phyloP scores from a whole-genome alignment of 2,797 vertebrate genomes.

The Apodemus agrarius region DNA sequence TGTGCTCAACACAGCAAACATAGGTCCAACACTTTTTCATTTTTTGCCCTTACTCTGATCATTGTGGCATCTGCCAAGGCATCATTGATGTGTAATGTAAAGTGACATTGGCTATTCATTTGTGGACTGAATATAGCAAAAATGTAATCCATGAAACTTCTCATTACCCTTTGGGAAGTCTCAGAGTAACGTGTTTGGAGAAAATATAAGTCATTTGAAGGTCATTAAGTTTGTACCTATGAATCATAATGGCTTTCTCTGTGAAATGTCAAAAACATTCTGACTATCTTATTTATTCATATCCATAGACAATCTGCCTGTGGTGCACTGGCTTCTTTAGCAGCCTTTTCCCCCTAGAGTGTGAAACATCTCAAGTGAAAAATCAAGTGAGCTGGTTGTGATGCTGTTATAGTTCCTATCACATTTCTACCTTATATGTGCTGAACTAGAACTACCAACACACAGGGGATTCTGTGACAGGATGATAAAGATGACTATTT shows the following conservation, averaged over 20 bases:
- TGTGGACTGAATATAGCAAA: not conserved
- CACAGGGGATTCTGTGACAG: not conserved
- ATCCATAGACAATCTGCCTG: not conserved
- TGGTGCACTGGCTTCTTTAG: not conserved
- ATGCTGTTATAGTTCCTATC: not conserved
- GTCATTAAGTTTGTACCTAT: not conserved
- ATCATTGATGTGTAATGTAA: not conserved
- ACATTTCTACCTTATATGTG: not conserved
- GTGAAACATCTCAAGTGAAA: not conserved
- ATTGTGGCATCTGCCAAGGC: not conserved
- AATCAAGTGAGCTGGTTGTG: not conserved
- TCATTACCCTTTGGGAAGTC: not conserved
- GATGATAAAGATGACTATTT: not conserved
- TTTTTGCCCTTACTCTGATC: not conserved
- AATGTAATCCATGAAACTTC: not conserved
- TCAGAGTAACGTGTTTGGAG: not conserved
- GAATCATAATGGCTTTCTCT: constrained; percentile 5
- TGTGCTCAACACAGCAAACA: not conserved
- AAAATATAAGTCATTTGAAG: constrained; percentile 25
- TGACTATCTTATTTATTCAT: not conserved
- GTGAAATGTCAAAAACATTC: not conserved
- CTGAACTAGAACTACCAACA: not conserved
- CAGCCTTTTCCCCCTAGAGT: not conserved
- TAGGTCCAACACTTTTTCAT: not conserved
- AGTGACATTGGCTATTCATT: not conserved